Evolutionary conservation across 2,888 invertebrate genomes (phyloP).

Genomic region (Eupeodes luniger): DNA sequence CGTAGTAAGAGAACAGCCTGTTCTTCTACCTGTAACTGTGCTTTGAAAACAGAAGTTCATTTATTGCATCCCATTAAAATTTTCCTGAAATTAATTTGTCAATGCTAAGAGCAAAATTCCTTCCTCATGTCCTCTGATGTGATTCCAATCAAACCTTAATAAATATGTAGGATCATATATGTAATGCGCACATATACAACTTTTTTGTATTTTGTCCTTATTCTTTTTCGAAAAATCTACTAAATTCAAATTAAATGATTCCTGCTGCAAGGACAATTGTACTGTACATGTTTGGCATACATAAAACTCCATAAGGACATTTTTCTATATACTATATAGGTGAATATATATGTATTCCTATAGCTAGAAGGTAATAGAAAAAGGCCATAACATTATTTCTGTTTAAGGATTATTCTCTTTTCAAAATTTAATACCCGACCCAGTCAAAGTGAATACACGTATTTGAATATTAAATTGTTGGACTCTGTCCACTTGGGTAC

Average conservation of each 20-base stretch:
- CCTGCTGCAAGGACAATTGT: slow-evolving; percentile 14
- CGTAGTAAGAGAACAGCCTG: too few species aligned
- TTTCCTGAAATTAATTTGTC: too few species aligned
- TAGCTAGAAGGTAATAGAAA: slow-evolving; percentile 24
- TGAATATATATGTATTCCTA: background rate
- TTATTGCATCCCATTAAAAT: too few species aligned
- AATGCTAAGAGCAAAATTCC: too few species aligned
- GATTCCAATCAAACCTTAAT: background rate
- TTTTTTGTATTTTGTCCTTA: background rate
- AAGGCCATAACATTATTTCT: slow-evolving; percentile 43
- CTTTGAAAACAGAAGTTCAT: too few species aligned
- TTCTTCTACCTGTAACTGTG: too few species aligned
- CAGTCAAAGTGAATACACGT: slow-evolving; percentile 43
- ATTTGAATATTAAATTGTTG: slow-evolving; percentile 55
- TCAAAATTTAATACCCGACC: slow-evolving; percentile 31
- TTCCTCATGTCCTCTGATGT: background rate
- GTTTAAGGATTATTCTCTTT: slow-evolving; percentile 45
- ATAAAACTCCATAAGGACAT: slow-evolving; percentile 14
- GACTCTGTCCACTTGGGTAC: slow-evolving; percentile 38
- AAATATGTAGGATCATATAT: background rate
- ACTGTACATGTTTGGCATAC: slow-evolving; percentile 41
- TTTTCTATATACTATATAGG: too few species aligned
- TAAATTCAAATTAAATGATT: slow-evolving; percentile 22
- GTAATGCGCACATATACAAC: background rate
- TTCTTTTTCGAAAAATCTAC: background rate